A percentile compares a stretch with the other conserved stretches of the same genome.
Evolutionary conservation across 2,888 invertebrate species (phyloP).

Genomic region (Platycnemis pennipes): DNA sequence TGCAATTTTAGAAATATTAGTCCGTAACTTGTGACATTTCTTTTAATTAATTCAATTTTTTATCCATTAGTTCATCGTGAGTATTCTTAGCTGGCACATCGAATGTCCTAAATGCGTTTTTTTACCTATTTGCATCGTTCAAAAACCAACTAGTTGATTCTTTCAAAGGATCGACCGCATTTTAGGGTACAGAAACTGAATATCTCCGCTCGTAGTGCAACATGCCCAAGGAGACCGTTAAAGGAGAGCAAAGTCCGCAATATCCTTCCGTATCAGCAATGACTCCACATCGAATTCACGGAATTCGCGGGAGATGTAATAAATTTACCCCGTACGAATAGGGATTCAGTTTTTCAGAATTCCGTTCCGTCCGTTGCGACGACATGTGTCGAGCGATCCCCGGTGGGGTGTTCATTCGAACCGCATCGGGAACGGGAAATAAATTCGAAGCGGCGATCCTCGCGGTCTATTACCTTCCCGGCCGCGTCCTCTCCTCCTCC

Average conservation of each 20-base stretch:
- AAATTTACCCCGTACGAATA: background rate
- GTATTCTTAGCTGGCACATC: no score
- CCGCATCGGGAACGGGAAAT: constrained; percentile 9
- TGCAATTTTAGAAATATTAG: no score
- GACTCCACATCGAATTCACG: no score
- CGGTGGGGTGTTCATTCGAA: background rate
- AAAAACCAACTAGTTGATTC: no score
- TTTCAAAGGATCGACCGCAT: no score
- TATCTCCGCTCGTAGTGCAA: no score
- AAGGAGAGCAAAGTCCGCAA: background rate
- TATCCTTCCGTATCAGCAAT: background rate
- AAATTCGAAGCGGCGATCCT: constrained; percentile 8
- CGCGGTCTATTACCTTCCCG: constrained; percentile 8
- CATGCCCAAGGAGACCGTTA: background rate
- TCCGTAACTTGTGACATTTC: no score
- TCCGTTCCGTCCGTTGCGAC: background rate
- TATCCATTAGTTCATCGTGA: no score
- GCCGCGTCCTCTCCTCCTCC: background rate
- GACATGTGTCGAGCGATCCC: background rate
- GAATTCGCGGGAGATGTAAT: background rate
- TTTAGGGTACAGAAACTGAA: no score
- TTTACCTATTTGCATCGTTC: no score
- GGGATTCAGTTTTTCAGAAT: constrained; percentile 6
- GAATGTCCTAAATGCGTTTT: no score
- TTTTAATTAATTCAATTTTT: no score